These are phyloP conservation scores for Andrena fulva DNA, from an alignment of 2,888 invertebrate genomes.

Conservation along the genomic window DNA sequence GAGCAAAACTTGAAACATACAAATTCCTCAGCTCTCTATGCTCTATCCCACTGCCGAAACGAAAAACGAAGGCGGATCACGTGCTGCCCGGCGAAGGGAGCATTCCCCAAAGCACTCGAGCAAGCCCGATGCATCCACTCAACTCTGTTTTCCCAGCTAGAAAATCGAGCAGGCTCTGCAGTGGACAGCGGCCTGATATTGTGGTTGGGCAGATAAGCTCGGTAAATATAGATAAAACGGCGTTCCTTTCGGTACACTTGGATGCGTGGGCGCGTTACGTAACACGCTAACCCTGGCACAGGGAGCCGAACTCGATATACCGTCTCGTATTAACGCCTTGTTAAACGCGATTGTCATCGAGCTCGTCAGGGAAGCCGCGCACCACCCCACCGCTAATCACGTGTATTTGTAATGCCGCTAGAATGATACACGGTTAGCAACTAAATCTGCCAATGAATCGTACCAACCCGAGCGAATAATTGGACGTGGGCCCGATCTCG, in stretches of 20 bases:
- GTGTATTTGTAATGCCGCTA: background rate
- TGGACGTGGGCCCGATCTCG: background rate
- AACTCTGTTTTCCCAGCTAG: background rate
- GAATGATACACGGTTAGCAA: background rate
- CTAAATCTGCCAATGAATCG: background rate
- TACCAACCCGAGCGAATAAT: background rate
- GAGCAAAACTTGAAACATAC: no score
- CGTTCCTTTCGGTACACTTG: slow-evolving; percentile 48
- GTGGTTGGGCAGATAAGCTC: slow-evolving; percentile 40
- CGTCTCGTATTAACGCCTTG: slow-evolving; percentile 4
- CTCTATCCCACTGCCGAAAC: no score
- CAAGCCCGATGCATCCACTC: background rate
- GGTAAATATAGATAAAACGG: slow-evolving; percentile 60
- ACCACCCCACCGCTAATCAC: background rate
- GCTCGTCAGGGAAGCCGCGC: no score
- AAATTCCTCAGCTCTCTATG: no score
- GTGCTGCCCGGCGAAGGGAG: background rate
- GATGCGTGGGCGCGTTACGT: slow-evolving; percentile 57
- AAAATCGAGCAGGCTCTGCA: background rate
- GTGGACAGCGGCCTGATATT: slow-evolving; percentile 16
- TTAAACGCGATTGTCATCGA: slow-evolving; percentile 24
- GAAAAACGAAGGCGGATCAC: no score
- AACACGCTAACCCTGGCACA: slow-evolving; percentile 50
- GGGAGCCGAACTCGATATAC: slow-evolving; percentile 29
- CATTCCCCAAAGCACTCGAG: background rate